These are phyloP conservation scores for Anneissia japonica DNA, from an alignment of 35 echinoderm and acorn worm genomes.

Conservation along the genomic window DNA sequence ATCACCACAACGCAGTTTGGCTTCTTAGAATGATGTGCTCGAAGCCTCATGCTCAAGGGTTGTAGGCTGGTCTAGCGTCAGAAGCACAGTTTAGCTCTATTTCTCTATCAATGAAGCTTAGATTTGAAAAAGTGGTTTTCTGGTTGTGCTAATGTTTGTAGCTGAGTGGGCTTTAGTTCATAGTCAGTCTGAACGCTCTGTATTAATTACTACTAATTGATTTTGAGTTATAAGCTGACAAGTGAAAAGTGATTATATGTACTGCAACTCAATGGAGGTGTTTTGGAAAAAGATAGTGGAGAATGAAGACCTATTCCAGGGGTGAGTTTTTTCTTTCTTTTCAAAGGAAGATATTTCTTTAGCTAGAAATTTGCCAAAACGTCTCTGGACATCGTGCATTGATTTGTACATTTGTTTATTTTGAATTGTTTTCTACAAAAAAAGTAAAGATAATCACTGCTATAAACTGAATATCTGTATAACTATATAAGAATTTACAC, in stretches of 20 bases:
- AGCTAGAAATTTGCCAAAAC: too few relatives aligned
- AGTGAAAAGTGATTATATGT: not conserved
- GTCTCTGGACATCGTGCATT: too few relatives aligned
- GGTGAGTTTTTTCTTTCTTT: conserved; percentile 65
- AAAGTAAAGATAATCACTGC: too few relatives aligned
- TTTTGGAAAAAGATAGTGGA: conserved; percentile 97
- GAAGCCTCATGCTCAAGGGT: not conserved
- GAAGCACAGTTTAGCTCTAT: not conserved
- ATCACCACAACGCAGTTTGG: not conserved
- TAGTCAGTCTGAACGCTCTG: not conserved
- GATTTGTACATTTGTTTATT: too few relatives aligned
- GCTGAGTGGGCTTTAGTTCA: not conserved
- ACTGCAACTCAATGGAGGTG: conserved; percentile 64
- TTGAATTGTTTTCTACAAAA: too few relatives aligned
- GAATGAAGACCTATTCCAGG: conserved; percentile 90
- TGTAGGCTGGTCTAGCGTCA: not conserved
- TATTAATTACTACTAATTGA: not conserved
- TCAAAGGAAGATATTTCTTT: too few relatives aligned
- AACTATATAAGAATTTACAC: too few relatives aligned
- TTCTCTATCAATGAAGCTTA: not conserved
- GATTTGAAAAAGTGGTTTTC: not conserved
- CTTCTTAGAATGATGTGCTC: not conserved
- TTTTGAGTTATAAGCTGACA: not conserved
- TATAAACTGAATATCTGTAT: too few relatives aligned
- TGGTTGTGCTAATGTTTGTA: not conserved